Conservation (phyloP, 2,113 vertebrate genomes). For the Saguinus midas region DNA sequence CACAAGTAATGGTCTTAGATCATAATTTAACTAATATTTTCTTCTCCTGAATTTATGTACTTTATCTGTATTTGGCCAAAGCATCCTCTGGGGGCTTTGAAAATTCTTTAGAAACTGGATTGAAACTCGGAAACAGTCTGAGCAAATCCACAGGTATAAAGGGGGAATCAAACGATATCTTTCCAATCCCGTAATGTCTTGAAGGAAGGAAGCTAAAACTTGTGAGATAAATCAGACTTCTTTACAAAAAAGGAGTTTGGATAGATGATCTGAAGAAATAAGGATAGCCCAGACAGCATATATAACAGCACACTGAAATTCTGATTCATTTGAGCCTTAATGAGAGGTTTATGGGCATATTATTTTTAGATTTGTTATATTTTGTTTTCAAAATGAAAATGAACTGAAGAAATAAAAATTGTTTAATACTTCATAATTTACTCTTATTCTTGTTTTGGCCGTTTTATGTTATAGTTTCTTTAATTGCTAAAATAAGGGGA, state of each 20-base stretch:
- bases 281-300: not conserved
- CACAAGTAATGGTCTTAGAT: not conserved
- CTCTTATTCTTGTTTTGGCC: not conserved
- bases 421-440: not conserved
- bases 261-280: not conserved
- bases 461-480: not conserved
- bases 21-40: not conserved
- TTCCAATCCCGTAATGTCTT: not conserved
- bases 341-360: not conserved
- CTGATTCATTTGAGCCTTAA: not conserved
- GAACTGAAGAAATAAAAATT: not conserved
- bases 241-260: not conserved
- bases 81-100: not conserved
- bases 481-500: slow-evolving; percentile 1
- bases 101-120: not conserved
- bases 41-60: not conserved
- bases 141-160: not conserved
- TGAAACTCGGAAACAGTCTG: not conserved
- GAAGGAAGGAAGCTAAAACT: not conserved
- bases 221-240: not conserved
- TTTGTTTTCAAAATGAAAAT: not conserved
- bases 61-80: not conserved
- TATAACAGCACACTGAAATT: not conserved
- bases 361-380: not conserved
- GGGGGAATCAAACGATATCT: not conserved